Conservation (phyloP, 2,888 invertebrate genomes). For the Pantelozetes paolii region DNA sequence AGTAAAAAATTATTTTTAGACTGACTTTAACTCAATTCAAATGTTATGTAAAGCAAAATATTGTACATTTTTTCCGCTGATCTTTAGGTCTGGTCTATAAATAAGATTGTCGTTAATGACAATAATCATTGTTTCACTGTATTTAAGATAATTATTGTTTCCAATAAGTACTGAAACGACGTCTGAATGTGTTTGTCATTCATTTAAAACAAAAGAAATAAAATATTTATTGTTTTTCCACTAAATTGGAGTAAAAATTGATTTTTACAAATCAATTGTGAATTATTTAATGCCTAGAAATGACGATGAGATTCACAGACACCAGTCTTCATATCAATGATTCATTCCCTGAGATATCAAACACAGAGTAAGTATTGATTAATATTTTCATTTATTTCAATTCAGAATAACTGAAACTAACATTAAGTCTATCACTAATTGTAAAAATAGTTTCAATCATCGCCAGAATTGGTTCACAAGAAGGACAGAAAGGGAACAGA, state of each 20-base stretch:
- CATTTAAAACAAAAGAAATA: neutral
- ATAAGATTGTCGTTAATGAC: slow-evolving; percentile 27
- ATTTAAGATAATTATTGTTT: neutral
- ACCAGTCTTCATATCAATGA: slow-evolving; percentile 16
- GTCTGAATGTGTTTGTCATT: neutral
- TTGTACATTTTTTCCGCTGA: too few relatives aligned
- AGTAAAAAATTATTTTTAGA: too few relatives aligned
- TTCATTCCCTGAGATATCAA: neutral
- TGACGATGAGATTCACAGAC: slow-evolving; percentile 30
- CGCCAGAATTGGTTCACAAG: slow-evolving; percentile 21
- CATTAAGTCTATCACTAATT: neutral
- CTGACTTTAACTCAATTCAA: too few relatives aligned
- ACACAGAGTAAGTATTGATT: neutral
- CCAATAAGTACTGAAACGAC: neutral
- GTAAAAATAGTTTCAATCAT: slow-evolving; percentile 4
- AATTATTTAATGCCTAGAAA: neutral
- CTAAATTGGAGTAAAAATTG: neutral
- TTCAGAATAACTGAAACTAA: too few relatives aligned
- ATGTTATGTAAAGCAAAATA: too few relatives aligned
- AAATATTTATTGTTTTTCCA: neutral
- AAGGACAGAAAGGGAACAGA: slow-evolving; percentile 22
- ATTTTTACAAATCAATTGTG: neutral
- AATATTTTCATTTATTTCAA: neutral
- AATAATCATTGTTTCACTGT: slow-evolving; percentile 12
- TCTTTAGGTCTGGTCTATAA: neutral